Percentiles rank a stretch among this genome's conserved stretches.
These are phyloP conservation scores for Apostichopus californicus DNA, from an alignment of 35 echinoderm and acorn worm species.

Conservation along the genomic window DNA sequence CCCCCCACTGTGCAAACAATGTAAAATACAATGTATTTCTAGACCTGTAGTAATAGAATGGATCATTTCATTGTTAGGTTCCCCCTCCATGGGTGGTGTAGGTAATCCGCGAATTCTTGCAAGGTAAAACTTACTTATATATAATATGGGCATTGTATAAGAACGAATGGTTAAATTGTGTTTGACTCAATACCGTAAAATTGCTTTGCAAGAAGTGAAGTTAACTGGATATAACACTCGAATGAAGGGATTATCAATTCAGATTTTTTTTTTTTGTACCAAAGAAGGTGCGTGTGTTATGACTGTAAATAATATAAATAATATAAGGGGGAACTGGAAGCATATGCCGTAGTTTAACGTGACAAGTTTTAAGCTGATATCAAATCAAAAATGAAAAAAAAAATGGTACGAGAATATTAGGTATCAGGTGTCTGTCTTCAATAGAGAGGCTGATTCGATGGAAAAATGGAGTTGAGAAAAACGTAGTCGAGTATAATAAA, in stretches of 20 bases:
- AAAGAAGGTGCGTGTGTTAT: background rate
- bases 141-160: background rate
- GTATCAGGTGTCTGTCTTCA: too few species aligned
- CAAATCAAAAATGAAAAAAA: too few species aligned
- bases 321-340: background rate
- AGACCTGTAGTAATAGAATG: background rate
- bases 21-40: background rate
- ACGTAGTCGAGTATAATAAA: too few species aligned
- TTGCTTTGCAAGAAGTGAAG: background rate
- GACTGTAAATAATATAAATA: background rate
- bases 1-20: background rate
- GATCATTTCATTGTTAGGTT: background rate
- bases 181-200: conserved; percentile 37
- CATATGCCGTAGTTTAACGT: background rate
- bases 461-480: too few species aligned
- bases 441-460: too few species aligned
- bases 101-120: conserved; percentile 25
- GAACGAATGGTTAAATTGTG: background rate
- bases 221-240: background rate
- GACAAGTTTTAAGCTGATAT: too few species aligned
- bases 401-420: too few species aligned
- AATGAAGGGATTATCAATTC: background rate
- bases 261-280: background rate
- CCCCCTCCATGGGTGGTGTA: conserved; percentile 11
- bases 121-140: too few species aligned